phyloP scores from a whole-genome alignment of 2,113 vertebrate genomes.

The Pipra filicauda region DNA sequence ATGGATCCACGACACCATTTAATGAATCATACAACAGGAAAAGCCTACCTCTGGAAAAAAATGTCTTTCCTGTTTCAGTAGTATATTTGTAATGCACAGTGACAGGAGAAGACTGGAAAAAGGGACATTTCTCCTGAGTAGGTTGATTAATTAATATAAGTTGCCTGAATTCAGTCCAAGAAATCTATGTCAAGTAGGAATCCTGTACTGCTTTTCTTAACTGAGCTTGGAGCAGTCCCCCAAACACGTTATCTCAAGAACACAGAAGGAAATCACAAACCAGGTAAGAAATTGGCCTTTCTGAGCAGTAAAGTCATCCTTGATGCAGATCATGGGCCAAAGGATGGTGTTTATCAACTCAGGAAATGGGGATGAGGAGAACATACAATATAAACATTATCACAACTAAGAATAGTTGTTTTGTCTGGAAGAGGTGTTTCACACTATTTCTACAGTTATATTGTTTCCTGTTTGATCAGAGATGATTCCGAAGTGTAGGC shows the following conservation, averaged over 20 bases:
- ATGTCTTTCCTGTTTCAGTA: constrained; percentile 12
- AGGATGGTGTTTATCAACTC: background rate
- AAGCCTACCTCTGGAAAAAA: constrained; percentile 11
- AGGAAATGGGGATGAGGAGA: background rate
- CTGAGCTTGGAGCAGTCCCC: background rate
- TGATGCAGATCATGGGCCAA: background rate
- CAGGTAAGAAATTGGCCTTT: background rate
- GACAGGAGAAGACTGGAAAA: constrained; percentile 40
- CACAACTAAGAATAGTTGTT: constrained; percentile 21
- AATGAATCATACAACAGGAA: constrained; percentile 45
- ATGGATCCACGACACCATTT: constrained; percentile 1
- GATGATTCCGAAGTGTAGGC: background rate
- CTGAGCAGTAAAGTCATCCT: background rate
- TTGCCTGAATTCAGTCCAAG: constrained; percentile 35
- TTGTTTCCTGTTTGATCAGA: constrained; percentile 41
- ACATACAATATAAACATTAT: background rate
- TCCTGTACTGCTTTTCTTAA: background rate
- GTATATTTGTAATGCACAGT: constrained; percentile 41
- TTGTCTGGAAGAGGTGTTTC: constrained; percentile 41
- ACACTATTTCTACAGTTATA: background rate
- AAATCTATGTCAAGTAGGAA: constrained; percentile 18
- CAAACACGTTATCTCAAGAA: background rate
- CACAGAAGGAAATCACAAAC: background rate
- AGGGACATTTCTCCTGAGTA: constrained; percentile 22
- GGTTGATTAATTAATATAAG: constrained; percentile 47